Percentiles rank a stretch among this genome's conserved stretches.
Conservation (phyloP, 2,797 vertebrate species). For the Mormyrus proboscirostris region DNA sequence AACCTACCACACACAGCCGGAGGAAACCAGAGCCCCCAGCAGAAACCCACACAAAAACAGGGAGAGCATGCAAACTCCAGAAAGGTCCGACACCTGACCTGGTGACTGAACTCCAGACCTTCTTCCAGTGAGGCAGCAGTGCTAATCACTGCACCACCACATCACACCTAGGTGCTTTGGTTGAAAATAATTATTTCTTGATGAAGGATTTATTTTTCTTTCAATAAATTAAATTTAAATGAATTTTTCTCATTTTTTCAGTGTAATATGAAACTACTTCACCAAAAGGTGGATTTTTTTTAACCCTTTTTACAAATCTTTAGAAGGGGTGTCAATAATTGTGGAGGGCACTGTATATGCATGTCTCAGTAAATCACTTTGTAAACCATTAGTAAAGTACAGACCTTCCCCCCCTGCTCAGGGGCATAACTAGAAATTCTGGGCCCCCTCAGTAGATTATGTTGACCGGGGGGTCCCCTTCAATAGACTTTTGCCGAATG, state of each 20-base stretch:
- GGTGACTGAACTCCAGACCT: no score
- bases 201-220: no score
- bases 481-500: neutral
- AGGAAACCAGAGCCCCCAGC: no score
- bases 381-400: neutral
- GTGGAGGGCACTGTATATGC: neutral
- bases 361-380: neutral
- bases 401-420: neutral
- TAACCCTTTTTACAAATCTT: neutral
- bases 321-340: neutral
- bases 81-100: no score
- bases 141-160: no score
- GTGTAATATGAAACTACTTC: neutral
- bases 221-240: neutral
- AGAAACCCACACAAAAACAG: no score
- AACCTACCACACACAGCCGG: no score
- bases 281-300: neutral
- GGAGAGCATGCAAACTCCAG: no score
- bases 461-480: neutral
- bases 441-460: neutral
- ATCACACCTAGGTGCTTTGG: no score
- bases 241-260: neutral
- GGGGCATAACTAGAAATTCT: neutral
- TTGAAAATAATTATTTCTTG: no score
- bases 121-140: no score